These are phyloP conservation scores for Montipora capricornis DNA, from an alignment of 64 coral and sea anemone genomes.

Conservation along the genomic window DNA sequence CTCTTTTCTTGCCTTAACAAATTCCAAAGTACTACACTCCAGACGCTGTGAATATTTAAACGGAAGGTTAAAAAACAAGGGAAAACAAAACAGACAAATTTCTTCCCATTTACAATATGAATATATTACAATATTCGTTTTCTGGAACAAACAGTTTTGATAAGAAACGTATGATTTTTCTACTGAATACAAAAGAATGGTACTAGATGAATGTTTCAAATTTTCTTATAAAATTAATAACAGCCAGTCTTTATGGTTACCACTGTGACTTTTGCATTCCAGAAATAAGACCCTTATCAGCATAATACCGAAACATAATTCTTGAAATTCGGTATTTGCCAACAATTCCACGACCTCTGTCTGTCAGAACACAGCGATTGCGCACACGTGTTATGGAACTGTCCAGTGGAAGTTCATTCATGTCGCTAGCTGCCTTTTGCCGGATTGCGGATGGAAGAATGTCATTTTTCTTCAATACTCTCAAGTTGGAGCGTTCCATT, in stretches of 20 bases:
- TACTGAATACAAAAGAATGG: too few species aligned
- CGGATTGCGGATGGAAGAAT: conserved; percentile 89
- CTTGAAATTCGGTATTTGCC: conserved; percentile 90
- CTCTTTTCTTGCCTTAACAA: too few species aligned
- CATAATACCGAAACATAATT: conserved; percentile 99
- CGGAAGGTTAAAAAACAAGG: too few species aligned
- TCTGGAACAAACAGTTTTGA: too few species aligned
- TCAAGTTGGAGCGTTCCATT: conserved; percentile 78
- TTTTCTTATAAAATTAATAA: too few species aligned
- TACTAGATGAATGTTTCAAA: too few species aligned
- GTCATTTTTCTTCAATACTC: conserved; percentile 94
- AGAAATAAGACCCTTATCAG: conserved; percentile 89
- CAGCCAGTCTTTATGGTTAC: conserved; percentile 11
- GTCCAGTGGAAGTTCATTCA: conserved; percentile 82
- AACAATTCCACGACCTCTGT: conserved; percentile 90
- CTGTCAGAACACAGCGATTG: conserved; percentile 97
- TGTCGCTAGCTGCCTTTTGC: conserved; percentile 88
- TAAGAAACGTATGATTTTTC: too few species aligned
- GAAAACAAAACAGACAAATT: too few species aligned
- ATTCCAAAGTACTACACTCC: too few species aligned
- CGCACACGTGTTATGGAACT: conserved; percentile 92
- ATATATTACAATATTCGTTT: too few species aligned
- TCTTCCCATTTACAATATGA: too few species aligned
- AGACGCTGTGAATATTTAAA: too few species aligned
- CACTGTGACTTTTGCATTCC: conserved; percentile 91